phyloP scores from a whole-genome alignment of 2,888 invertebrate species.

The Rhingia campestris region DNA sequence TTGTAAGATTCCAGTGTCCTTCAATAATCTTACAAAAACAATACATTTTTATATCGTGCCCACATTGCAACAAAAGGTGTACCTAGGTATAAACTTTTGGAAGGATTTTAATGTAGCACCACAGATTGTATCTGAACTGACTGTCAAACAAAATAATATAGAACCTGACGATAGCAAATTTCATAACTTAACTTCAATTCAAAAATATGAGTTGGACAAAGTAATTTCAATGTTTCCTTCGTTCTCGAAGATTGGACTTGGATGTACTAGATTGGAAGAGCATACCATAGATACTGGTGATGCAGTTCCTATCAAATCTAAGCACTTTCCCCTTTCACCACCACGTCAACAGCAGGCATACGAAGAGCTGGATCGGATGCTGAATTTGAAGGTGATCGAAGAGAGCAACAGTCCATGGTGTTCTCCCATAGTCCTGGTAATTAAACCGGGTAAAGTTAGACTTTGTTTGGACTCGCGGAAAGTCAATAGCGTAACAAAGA shows the following conservation, averaged over 20 bases:
- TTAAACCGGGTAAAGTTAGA: conserved; percentile 74
- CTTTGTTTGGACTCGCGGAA: conserved; percentile 77
- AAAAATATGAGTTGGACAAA: not conserved
- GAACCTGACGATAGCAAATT: too few species aligned
- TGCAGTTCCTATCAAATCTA: conserved; percentile 54
- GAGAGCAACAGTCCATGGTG: conserved; percentile 76
- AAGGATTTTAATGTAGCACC: too few species aligned
- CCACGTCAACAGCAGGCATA: conserved; percentile 1
- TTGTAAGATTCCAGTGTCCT: too few species aligned
- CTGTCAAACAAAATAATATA: too few species aligned
- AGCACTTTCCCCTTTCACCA: conserved; percentile 63
- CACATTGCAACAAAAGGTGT: too few species aligned
- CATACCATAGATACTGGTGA: conserved; percentile 59
- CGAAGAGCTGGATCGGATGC: not conserved
- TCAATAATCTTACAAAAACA: too few species aligned
- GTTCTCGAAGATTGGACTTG: not conserved
- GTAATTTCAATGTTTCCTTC: not conserved
- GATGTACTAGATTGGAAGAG: not conserved
- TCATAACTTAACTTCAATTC: too few species aligned
- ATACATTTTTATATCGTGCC: too few species aligned
- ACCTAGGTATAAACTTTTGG: too few species aligned
- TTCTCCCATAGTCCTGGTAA: conserved; percentile 75
- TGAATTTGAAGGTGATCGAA: conserved; percentile 74
- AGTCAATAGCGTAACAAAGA: conserved; percentile 31
- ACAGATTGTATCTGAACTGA: too few species aligned